Base-by-base conservation (phyloP, 2,888 invertebrate species). In the Mythimna albipuncta region DNA sequence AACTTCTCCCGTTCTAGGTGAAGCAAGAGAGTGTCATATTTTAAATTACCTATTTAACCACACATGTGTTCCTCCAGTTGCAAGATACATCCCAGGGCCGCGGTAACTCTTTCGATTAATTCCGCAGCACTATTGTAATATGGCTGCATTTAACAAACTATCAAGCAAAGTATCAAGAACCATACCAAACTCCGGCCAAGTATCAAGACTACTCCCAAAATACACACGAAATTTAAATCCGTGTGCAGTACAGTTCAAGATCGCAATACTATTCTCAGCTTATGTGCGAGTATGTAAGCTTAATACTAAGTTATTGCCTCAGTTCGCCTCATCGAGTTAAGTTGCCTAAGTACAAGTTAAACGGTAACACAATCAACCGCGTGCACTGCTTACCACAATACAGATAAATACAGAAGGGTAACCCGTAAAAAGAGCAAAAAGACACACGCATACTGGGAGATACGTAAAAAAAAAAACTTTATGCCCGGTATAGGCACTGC, bases 311-410 rank as follows among this genome's bases (percentile, higher is more conserved):
- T 83, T 72, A 75, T 75, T 72, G 79, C 70, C 66, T 64, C 75
- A 58, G 55, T 65, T 74, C 73, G 71, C 69, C 64, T 74, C 78
- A 71, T 77, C 74, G 71, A 69, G 75, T 72, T 75, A 84, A 85
- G 77, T 85, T 81, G 26, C 47, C 72, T 79, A 80, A 83, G 79
- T 78, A 81, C 77, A 87, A 88, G 72, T 86, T 83, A 77, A 82
- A 73, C 77, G 75, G 79, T 77, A 81, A 87, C 82, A 81, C 73
- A 78, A 83, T 86, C 81, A 79, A 72, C 75, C 75, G 75, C 81
- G 54, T 75, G 75, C 82, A 79, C 77, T 69, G 65, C 75, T 54
- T 11, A 11, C 77, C 55, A 32, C 57, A 4, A 6, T 0, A 11
- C 13, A 50, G 9, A 19, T 6, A 13, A 13, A 2, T 5, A 13